Evolutionary conservation across 2,797 vertebrate species (phyloP).

Genomic region (Sebastes trivittatus): DNA sequence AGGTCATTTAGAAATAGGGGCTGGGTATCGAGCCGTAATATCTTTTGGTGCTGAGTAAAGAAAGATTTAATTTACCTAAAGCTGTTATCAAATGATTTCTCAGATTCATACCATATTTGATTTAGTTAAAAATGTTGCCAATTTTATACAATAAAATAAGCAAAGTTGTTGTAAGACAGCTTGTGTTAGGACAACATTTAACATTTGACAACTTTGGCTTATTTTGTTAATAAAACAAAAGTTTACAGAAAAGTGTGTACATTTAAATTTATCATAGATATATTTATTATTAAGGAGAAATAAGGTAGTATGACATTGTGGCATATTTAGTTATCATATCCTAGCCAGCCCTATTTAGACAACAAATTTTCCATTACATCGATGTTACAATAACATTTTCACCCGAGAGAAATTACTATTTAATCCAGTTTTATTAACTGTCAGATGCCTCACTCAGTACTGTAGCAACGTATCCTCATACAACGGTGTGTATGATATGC

Average conservation of each 20-base stretch:
- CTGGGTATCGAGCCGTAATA: not conserved
- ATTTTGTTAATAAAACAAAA: not conserved
- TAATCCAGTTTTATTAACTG: not conserved
- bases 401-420: not conserved
- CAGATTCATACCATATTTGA: not conserved
- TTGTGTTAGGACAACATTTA: not conserved
- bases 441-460: not conserved
- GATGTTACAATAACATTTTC: not conserved
- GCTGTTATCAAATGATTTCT: not conserved
- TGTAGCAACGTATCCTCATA: too few relatives aligned
- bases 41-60: not conserved
- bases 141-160: not conserved
- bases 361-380: fast-evolving
- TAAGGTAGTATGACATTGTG: not conserved
- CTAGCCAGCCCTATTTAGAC: not conserved
- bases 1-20: not conserved
- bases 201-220: not conserved
- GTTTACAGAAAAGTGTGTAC: not conserved
- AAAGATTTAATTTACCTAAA: not conserved
- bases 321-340: not conserved
- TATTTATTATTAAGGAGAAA: not conserved
- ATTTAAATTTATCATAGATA: not conserved
- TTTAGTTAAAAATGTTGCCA: not conserved
- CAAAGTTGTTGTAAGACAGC: not conserved
- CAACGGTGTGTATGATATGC: too few relatives aligned